These are phyloP conservation scores for Drosophila heteroneura DNA, from an alignment of 2,888 invertebrate species.

Conservation along the genomic window DNA sequence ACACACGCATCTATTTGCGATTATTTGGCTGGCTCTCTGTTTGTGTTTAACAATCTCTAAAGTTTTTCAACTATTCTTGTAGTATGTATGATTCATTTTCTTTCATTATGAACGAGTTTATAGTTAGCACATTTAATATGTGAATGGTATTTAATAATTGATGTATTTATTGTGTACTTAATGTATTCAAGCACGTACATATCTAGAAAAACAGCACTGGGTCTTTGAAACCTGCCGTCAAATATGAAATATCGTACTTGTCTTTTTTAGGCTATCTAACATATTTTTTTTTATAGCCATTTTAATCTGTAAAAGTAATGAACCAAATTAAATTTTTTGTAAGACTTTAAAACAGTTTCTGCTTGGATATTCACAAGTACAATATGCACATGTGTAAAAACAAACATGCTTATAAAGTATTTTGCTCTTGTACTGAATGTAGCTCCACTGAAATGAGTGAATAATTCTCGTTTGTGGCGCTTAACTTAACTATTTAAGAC, in stretches of 20 bases:
- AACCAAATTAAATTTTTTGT: constrained; percentile 11
- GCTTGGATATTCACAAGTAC: constrained; percentile 12
- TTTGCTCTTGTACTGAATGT: constrained; percentile 42
- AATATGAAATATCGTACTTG: constrained; percentile 23
- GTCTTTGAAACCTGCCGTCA: constrained; percentile 58
- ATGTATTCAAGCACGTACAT: constrained; percentile 28
- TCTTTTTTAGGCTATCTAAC: constrained; percentile 11
- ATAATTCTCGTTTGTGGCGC: constrained; percentile 6
- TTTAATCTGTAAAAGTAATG: neutral
- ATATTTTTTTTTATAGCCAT: constrained; percentile 15
- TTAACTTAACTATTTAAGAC: constrained; percentile 22
- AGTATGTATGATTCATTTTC: constrained; percentile 22
- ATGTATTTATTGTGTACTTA: constrained; percentile 43
- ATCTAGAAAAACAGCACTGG: constrained; percentile 46
- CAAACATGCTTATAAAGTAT: constrained; percentile 32
- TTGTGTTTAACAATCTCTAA: constrained; percentile 61
- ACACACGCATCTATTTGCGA: constrained; percentile 37
- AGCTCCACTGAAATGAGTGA: constrained; percentile 32
- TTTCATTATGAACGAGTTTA: constrained; percentile 46
- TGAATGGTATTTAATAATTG: constrained; percentile 54
- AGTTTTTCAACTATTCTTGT: constrained; percentile 49
- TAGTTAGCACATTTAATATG: constrained; percentile 54
- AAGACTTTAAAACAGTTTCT: neutral
- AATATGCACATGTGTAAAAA: constrained; percentile 4
- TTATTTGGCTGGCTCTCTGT: constrained; percentile 28